These are phyloP conservation scores for Teleiodes luculella DNA, from an alignment of 2,888 invertebrate species.

Conservation along the genomic window DNA sequence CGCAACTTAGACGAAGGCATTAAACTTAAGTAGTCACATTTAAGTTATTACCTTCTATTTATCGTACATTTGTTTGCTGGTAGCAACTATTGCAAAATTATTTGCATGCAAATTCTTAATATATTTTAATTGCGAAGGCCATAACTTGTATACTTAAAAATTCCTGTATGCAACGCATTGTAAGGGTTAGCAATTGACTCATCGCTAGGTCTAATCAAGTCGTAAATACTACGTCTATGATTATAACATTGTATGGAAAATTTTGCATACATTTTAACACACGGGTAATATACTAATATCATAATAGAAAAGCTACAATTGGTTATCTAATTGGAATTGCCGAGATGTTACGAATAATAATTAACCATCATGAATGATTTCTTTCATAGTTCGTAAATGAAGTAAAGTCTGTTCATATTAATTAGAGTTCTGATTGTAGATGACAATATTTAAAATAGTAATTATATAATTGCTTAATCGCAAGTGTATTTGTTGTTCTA, in stretches of 20 bases:
- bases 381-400: neutral
- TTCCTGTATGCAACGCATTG: neutral
- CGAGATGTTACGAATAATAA: neutral
- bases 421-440: neutral
- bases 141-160: neutral
- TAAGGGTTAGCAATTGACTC: neutral
- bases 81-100: too few species aligned
- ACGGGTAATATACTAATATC: neutral
- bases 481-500: too few species aligned
- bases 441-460: neutral
- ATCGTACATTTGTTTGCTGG: too few species aligned
- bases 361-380: neutral
- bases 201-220: neutral
- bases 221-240: neutral
- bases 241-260: neutral
- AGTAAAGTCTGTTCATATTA: neutral
- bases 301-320: conserved; percentile 15
- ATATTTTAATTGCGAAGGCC: too few species aligned
- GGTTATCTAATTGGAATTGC: neutral
- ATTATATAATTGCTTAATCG: too few species aligned
- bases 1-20: too few species aligned
- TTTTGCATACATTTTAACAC: neutral
- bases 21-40: too few species aligned
- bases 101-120: too few species aligned
- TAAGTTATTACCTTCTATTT: too few species aligned